These are phyloP conservation scores for Loripinus fragilis DNA, from an alignment of 2,888 invertebrate genomes.

Conservation along the genomic window DNA sequence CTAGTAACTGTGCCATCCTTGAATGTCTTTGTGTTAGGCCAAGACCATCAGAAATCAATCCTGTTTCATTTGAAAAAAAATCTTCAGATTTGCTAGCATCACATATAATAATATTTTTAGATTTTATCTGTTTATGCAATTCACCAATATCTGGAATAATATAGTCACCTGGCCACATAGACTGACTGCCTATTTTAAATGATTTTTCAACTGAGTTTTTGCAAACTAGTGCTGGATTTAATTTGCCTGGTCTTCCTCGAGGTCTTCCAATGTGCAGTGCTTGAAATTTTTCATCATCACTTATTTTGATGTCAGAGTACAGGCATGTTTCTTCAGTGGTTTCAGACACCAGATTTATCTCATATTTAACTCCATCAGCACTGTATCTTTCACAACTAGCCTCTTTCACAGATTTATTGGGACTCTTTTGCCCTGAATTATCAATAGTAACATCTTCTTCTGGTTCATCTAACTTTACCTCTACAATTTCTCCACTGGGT, in stretches of 20 bases:
- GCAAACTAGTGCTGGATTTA: not conserved
- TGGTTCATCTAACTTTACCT: not conserved
- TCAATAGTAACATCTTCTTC: not conserved
- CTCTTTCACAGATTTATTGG: too few species aligned
- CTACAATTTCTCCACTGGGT: constrained; percentile 4
- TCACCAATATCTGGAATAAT: not conserved
- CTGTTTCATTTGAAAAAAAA: too few species aligned
- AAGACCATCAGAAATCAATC: not conserved
- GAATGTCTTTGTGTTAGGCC: not conserved
- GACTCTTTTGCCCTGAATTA: too few species aligned
- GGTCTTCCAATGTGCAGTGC: not conserved
- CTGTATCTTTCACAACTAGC: not conserved
- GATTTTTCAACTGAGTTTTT: not conserved
- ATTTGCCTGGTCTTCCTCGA: not conserved
- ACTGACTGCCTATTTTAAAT: not conserved
- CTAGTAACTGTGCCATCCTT: not conserved
- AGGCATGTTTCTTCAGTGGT: not conserved
- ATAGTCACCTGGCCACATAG: not conserved
- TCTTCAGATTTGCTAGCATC: too few species aligned
- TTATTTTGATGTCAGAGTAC: not conserved
- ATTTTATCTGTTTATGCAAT: not conserved
- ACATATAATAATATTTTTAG: not conserved
- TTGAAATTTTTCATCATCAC: not conserved
- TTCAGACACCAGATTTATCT: not conserved
- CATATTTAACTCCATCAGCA: not conserved